Percentiles rank a stretch among this genome's conserved stretches.
Evolutionary conservation across 2,113 vertebrate species (phyloP).

Genomic region (Ammodramus savannarum): DNA sequence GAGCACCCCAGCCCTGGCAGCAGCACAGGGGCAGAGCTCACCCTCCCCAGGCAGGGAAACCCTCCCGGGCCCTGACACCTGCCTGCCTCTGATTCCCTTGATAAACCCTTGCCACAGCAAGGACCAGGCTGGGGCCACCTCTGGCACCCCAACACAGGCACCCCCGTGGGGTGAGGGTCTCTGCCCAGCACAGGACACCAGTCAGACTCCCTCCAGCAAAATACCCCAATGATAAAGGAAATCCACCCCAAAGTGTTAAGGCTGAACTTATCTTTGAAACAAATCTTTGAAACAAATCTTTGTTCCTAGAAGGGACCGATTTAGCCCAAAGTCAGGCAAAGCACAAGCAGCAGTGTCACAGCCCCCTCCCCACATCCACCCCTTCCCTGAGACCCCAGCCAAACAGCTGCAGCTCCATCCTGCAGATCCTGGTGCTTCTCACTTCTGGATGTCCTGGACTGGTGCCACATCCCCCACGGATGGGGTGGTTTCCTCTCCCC

Average conservation of each 20-base stretch:
- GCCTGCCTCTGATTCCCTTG: neutral
- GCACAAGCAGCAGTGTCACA: neutral
- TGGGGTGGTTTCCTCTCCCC: neutral
- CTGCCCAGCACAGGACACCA: fast-evolving
- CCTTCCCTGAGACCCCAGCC: neutral
- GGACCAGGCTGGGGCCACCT: neutral
- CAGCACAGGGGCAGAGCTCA: neutral
- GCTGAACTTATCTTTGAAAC: neutral
- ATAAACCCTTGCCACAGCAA: neutral
- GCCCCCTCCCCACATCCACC: neutral
- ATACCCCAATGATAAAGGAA: neutral
- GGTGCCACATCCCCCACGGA: fast-evolving
- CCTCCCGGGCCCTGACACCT: neutral
- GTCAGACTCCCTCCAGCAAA: neutral
- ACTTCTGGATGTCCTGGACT: fast-evolving
- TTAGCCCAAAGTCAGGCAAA: slow-evolving; percentile 9
- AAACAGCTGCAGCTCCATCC: neutral
- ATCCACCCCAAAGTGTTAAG: neutral
- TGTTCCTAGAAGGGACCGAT: neutral
- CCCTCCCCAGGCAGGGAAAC: neutral
- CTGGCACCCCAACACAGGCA: neutral
- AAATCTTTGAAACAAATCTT: neutral
- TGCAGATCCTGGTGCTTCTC: neutral
- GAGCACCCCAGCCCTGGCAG: neutral
- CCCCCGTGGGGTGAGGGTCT: neutral